Evolutionary conservation across 2,113 vertebrate genomes (phyloP), one percentile per base, ranked within the genome.

Genomic region (Chitala chitala): DNA sequence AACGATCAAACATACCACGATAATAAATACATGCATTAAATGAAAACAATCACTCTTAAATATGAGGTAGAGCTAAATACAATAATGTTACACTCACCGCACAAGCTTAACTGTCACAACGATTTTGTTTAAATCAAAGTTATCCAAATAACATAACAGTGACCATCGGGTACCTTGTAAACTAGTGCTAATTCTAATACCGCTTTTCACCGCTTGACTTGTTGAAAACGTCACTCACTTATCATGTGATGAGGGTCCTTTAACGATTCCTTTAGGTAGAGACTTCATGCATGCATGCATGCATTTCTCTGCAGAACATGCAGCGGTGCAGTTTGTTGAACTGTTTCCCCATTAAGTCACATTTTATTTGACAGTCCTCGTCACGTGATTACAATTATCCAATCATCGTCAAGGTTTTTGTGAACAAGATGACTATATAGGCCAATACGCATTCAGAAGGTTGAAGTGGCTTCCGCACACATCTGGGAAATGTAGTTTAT

Each of bases 401-500:
- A 63, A 73, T 73, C 26, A 51, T 2, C 63, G 56, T 50, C 31
- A 48, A 7, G 24, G 3, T 42, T 24, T 44, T 33, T 29, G 10
- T 2, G 10, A n/a, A 20, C 24, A 42, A 29, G 2, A 7, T 59
- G 54, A 72, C 29, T 71, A 36, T 26, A 5, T 40, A n/a, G 15
- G 9, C 71, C 24, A 61, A 59, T 33, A 50, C 6, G 24, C 20
- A 46, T 42, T 29, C 46, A 26, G n/a, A 20, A 9, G 54, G 10
- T 31, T 44, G n/a, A 40, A 40, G 20, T 24, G 6, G 15, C 26
- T 2, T 42, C 1, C 12, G 36, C 26, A 33, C 0, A 10, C 73
- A 26, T 0, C 76, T 46, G 86, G 88, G 79, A 74, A 1, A 2
- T 78, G 83, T 84, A 82, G 87, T 89, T 5, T 6, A 20, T 26